These are phyloP conservation scores for Brachionus asplanchnoidis DNA, from an alignment of 1,140 invertebrate genomes.

Conservation along the genomic window DNA sequence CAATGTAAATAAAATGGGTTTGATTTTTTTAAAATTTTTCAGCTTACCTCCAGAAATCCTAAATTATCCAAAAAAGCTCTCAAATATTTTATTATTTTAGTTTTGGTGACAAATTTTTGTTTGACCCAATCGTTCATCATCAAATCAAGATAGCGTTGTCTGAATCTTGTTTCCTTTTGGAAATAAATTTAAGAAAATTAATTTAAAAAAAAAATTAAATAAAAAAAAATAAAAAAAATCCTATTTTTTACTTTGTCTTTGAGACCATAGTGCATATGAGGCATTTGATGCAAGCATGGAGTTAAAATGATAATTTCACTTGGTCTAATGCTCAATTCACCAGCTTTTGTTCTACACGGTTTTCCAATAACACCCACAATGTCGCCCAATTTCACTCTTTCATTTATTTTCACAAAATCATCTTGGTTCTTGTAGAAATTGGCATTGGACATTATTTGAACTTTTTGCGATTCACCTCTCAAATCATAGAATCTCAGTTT, in stretches of 20 bases:
- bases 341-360: constrained; percentile 92
- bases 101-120: constrained; percentile 79
- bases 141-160: constrained; percentile 92
- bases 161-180: constrained; percentile 64
- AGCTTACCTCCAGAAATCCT: constrained; percentile 89
- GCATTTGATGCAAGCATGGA: constrained; percentile 95
- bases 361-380: constrained; percentile 85
- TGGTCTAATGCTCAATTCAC: constrained; percentile 90
- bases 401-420: constrained; percentile 72
- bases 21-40: no score
- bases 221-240: no score
- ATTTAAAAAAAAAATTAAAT: no score
- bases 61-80: constrained; percentile 83
- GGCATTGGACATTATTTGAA: constrained; percentile 88
- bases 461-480: constrained; percentile 83
- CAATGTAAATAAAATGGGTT: no score
- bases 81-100: constrained; percentile 86
- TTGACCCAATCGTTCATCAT: constrained; percentile 87
- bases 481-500: constrained; percentile 97
- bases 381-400: constrained; percentile 83
- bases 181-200: constrained; percentile 34
- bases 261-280: constrained; percentile 91
- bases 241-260: constrained; percentile 65
- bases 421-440: constrained; percentile 62
- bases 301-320: constrained; percentile 76